Base-by-base conservation (phyloP, 2,113 vertebrate genomes). In the Labeo catla region DNA sequence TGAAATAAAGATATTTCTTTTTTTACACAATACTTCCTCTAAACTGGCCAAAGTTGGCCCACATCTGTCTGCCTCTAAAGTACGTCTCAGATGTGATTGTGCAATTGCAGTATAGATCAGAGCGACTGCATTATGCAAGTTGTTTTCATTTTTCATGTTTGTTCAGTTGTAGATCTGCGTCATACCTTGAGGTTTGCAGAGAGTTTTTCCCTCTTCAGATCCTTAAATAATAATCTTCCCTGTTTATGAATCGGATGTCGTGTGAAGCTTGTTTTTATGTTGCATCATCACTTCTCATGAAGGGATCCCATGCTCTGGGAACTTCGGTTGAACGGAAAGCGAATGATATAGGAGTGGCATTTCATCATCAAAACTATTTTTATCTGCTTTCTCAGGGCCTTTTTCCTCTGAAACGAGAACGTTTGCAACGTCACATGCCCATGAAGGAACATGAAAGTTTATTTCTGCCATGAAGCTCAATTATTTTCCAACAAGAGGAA, bases 141-240 rank as follows among this genome's bases (percentile, higher is more conserved):
- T 76, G 45, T 49, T 76, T 76, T 50, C n/a, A 15, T 76, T 76
- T 74, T 15, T 76, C 73, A 28, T 76, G 73, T 76, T 76, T 76
- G 21, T 49, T 76, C 45, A 76, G 73, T 76, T 49, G 21, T 76
- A 23, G 73, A 23, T 76, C 23, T 76, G 45, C 12, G 45, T 76
- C 73, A 76, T 76, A 50, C 73, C 45, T 76, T 76, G 72, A 76
- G 73, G 11, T 76, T 50, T 76, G 72, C 21, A 4, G 72, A 49
- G 72, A 76, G 45, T 49, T 73, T 47, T 73, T n/a, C 70, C 19
- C 4, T n/a, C 73, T 76, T 76, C 21, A 50, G 73, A 50, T 76
- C 73, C 50, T 66, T 49, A 49, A 49, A 76, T 76, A 12, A 13
- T 76, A 23, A 76, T 50, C 45, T 76, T 8, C 73, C 11, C 45